phyloP scores from a whole-genome alignment of 2,888 invertebrate species.

The Drosophila emarginata region DNA sequence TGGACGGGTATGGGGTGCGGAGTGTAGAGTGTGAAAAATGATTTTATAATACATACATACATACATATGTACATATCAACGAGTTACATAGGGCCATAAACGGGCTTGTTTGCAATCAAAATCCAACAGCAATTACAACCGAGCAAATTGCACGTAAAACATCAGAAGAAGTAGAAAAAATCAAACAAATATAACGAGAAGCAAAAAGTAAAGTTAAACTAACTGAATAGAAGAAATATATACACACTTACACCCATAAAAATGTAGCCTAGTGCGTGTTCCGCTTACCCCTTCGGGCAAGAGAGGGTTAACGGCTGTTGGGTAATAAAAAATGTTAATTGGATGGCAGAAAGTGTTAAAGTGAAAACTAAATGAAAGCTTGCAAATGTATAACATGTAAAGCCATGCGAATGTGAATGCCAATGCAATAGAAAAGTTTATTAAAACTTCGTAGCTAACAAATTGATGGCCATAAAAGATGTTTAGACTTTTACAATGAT shows the following conservation, averaged over 20 bases:
- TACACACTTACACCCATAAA: neutral
- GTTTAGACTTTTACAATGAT: neutral
- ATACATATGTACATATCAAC: constrained; percentile 31
- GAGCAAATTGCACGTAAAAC: constrained; percentile 54
- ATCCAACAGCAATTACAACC: constrained; percentile 62
- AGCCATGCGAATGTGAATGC: neutral
- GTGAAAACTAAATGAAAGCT: constrained; percentile 14
- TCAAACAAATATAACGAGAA: constrained; percentile 9
- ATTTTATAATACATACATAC: constrained; percentile 58
- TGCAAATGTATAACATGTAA: constrained; percentile 6
- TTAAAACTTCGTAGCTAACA: neutral
- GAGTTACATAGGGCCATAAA: constrained; percentile 45
- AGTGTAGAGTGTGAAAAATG: constrained; percentile 55
- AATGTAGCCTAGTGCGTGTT: constrained; percentile 38
- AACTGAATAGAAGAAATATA: neutral
- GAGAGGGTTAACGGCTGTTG: constrained; percentile 12
- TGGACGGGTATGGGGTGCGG: constrained; percentile 6
- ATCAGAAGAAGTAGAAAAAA: neutral
- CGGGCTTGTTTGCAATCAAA: constrained; percentile 65
- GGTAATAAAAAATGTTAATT: constrained; percentile 60
- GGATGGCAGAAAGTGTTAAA: constrained; percentile 52
- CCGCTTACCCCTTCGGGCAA: neutral
- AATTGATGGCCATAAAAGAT: neutral
- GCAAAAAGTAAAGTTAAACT: constrained; percentile 23
- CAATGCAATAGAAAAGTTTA: neutral